Conservation (phyloP, 1,140 invertebrate species). For the Sipha flava region DNA sequence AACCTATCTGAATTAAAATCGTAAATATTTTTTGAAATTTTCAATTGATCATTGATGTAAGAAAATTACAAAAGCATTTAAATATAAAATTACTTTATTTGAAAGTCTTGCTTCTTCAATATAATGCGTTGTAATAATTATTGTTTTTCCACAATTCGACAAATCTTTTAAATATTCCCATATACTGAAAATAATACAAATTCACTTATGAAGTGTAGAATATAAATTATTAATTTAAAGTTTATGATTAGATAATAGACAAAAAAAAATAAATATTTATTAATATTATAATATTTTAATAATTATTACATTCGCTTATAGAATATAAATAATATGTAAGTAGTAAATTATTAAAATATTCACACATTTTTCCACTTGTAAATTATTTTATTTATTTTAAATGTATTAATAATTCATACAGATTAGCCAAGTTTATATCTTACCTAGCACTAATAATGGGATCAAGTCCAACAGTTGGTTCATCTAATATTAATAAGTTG, state of each 20-base stretch:
- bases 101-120: slow-evolving; percentile 54
- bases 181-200: slow-evolving; percentile 46
- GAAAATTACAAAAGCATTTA: neutral
- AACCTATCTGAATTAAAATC: slow-evolving; percentile 47
- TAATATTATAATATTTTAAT: too few species aligned
- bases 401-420: neutral
- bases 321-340: too few species aligned
- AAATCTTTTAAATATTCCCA: slow-evolving; percentile 54
- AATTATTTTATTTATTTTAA: neutral
- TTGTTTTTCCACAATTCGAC: slow-evolving; percentile 44
- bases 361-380: too few species aligned
- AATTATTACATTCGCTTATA: too few species aligned
- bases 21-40: too few species aligned
- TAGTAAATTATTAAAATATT: too few species aligned
- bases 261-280: neutral
- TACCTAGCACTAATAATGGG: slow-evolving; percentile 63
- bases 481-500: slow-evolving; percentile 78
- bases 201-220: too few species aligned
- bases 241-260: too few species aligned
- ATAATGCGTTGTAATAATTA: slow-evolving; percentile 57
- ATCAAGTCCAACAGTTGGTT: slow-evolving; percentile 85
- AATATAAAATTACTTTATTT: slow-evolving; percentile 42
- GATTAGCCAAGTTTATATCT: too few species aligned
- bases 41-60: too few species aligned
- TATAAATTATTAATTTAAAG: too few species aligned